A percentile compares a stretch with the other conserved stretches of the same genome.
phyloP scores from a whole-genome alignment of 2,888 invertebrate genomes.

The Sipha maydis region DNA sequence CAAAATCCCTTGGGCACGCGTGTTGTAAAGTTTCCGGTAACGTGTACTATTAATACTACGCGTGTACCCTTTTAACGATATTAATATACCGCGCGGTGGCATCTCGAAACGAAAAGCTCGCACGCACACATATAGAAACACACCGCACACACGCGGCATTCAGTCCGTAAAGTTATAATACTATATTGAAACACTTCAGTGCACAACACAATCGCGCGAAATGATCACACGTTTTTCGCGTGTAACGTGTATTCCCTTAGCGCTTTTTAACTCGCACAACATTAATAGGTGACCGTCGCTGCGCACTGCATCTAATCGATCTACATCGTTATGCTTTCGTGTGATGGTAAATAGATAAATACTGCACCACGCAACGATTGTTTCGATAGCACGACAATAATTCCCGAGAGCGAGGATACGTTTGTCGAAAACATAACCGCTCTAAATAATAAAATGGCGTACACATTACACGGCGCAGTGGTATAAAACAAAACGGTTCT shows the following conservation, averaged over 20 bases:
- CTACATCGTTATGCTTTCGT: no score
- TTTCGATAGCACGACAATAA: no score
- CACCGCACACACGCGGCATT: background rate
- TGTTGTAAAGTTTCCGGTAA: constrained; percentile 25
- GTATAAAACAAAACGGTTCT: no score
- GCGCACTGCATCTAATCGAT: no score
- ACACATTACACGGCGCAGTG: no score
- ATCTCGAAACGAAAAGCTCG: background rate
- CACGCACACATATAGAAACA: background rate
- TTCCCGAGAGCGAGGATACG: no score
- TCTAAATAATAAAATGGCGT: no score
- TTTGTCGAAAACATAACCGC: no score
- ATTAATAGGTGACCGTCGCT: no score
- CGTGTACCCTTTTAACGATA: constrained; percentile 44
- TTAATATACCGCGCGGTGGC: constrained; percentile 6
- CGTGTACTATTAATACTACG: no score
- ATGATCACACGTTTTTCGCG: background rate
- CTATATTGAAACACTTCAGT: background rate
- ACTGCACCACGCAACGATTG: no score
- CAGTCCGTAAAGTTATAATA: background rate
- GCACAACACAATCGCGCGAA: background rate
- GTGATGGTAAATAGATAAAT: no score
- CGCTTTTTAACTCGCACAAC: background rate
- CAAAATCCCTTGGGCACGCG: constrained; percentile 4
- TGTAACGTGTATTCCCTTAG: background rate